Conservation (phyloP, 2,888 invertebrate species). For the Lacanobia oleracea region DNA sequence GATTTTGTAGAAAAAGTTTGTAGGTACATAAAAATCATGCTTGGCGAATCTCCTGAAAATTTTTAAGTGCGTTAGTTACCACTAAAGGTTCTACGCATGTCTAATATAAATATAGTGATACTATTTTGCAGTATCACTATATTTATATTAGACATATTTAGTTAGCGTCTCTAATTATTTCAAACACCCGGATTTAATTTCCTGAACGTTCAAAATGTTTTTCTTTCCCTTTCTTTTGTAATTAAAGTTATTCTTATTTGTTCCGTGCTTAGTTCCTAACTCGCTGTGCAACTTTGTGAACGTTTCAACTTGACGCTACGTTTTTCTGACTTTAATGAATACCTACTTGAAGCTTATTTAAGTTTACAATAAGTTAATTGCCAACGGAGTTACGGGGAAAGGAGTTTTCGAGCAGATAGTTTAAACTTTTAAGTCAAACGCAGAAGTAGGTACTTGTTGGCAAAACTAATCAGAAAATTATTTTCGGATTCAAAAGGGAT, state of each 20-base stretch:
- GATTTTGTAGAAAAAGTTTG: background rate
- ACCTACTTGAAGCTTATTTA: conserved; percentile 24
- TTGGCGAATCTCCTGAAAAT: too few species aligned
- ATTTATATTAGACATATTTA: too few species aligned
- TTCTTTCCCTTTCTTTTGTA: conserved; percentile 7
- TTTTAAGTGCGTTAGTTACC: too few species aligned
- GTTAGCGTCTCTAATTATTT: too few species aligned
- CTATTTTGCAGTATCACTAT: too few species aligned
- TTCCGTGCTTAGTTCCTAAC: conserved; percentile 20
- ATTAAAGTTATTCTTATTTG: conserved; percentile 30
- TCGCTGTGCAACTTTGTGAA: conserved; percentile 13
- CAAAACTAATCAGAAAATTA: background rate
- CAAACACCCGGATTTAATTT: too few species aligned
- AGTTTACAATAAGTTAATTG: conserved; percentile 18
- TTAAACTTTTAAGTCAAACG: conserved; percentile 1
- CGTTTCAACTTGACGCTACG: conserved; percentile 9
- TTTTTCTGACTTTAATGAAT: conserved; percentile 53
- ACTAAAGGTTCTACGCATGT: too few species aligned
- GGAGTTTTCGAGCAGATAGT: background rate
- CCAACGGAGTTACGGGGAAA: background rate
- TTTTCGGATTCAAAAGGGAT: background rate
- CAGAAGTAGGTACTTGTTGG: background rate
- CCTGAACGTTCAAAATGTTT: background rate
- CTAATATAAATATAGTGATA: too few species aligned
- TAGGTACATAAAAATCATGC: background rate